Evolutionary conservation across 1,140 invertebrate species (phyloP), one percentile per base, ranked within the genome.

Genomic region (Drosophila gunungcola): DNA sequence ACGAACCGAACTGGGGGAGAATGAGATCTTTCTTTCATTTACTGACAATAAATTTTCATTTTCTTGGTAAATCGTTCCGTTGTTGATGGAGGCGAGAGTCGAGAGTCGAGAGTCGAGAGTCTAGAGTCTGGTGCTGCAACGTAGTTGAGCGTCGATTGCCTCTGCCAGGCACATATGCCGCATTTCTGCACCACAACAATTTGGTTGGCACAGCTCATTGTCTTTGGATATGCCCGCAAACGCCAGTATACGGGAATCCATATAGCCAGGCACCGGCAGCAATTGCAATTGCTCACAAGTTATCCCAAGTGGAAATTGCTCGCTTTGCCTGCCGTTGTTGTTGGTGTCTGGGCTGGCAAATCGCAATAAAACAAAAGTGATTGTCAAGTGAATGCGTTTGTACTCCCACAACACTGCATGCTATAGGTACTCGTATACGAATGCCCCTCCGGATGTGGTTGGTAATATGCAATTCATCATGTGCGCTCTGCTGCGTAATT

Each of bases 21-120:
- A 63, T 83, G 45, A 67, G 62, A 63, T 63, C 83, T 83, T 88
- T 90, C 77, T 85, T 83, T 90, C 82, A 91, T 83, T 91, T 91
- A 80, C 83, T 84, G 83, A 83, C 88, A 90, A 91, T 91, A 91
- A 91, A 91, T 91, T 91, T 91, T 83, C 88, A 91, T 91, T 91
- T 91, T 91, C 88, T 91, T 91, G 80, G 78, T 68, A 89, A 89
- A 89, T 90, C 80, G 80, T 67, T 61, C 4, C 39, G 73, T 76
- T 74, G 70, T 68, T 67, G 64, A 7, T 42, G 38, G 13, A 16
- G 42, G 4, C 42, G n/a, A 3, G n/a, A 42, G 2, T 49, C 48
- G 10, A 32, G 55, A 16, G 42, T 10, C 42, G n/a, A 3, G n/a
- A 42, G 2, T 49, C 48, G 10, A 32, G 55, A 32, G 7, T 39